Base-by-base conservation (phyloP, 1,140 invertebrate genomes). In the Drosophila pachea region DNA sequence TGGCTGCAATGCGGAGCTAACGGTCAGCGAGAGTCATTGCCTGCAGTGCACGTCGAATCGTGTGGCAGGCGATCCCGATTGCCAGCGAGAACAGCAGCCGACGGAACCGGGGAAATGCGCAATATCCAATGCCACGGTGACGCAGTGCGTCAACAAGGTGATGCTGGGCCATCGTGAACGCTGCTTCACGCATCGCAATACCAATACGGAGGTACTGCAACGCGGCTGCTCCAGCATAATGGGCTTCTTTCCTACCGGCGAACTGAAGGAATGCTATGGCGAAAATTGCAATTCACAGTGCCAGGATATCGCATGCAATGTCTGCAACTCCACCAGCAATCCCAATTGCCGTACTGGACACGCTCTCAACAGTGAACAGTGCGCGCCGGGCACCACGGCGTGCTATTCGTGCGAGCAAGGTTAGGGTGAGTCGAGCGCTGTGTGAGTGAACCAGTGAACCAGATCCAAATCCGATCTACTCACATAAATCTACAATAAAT, bases 371-470 rank as follows among this genome's bases (percentile, higher is more conserved):
- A 45, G 33, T 11, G 45, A 71, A 7, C 71, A 73, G 32, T 88
- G 87, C 52, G 61, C 52, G 7, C 9, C 45, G 0, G 74, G 77
- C 16, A 88, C 82, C 0, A 45, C 61, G 3, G 62, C 76, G 36
- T 88, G 87, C 53, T 88, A 69, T 48, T 72, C 87, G 35, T 88
- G 86, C 63, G 87, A 88, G 66, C 68, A 84, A 76, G 82, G 86
- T 78, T 78, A 82, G 73, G 64, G 68, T 77, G 60, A 73, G 61
- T 69, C 38, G 2, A 11, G 52, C 47, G 47, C 47, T 49, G 47
- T 5, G 29, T 31, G 2, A 32, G 32, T 43, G 22, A 22, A 22
- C 22, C n/a, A n/a, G 5, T n/a, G 47, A 48, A 49, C 47, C 1
- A 49, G 29, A 31, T 49, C 29, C 47, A 49, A 49, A 0, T n/a